Percentiles rank a stretch among this genome's conserved stretches.
Conservation (phyloP, 1,140 invertebrate species). For the Carposina sasakii region DNA sequence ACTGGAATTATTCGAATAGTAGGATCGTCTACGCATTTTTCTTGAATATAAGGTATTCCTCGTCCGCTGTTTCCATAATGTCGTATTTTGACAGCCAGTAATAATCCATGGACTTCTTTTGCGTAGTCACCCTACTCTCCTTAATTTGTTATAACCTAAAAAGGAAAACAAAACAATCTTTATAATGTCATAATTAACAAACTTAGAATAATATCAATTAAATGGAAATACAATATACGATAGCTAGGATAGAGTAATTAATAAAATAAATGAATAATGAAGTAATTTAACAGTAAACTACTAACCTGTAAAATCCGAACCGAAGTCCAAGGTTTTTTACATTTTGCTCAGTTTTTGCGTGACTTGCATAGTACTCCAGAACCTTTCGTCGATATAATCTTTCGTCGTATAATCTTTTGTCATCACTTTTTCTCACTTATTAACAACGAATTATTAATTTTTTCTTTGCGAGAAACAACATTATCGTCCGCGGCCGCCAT, state of each 20-base stretch:
- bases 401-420: neutral
- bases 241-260: neutral
- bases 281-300: neutral
- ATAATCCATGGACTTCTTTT: neutral
- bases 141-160: neutral
- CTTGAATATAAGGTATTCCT: neutral
- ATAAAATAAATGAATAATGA: neutral
- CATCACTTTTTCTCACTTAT: too few species aligned
- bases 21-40: constrained; percentile 22
- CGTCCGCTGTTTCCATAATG: neutral
- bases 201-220: neutral
- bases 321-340: neutral
- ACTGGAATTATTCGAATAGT: constrained; percentile 22
- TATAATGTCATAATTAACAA: neutral
- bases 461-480: neutral
- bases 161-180: neutral
- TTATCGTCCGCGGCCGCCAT: neutral
- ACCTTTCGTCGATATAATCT: neutral
- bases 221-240: neutral
- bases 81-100: neutral
- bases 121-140: neutral
- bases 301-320: neutral
- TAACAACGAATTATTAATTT: neutral
- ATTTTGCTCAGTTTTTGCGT: neutral
- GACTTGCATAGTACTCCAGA: neutral